Evolutionary conservation across 2,797 vertebrate genomes (phyloP).

Genomic region (Bovichtus variegatus): DNA sequence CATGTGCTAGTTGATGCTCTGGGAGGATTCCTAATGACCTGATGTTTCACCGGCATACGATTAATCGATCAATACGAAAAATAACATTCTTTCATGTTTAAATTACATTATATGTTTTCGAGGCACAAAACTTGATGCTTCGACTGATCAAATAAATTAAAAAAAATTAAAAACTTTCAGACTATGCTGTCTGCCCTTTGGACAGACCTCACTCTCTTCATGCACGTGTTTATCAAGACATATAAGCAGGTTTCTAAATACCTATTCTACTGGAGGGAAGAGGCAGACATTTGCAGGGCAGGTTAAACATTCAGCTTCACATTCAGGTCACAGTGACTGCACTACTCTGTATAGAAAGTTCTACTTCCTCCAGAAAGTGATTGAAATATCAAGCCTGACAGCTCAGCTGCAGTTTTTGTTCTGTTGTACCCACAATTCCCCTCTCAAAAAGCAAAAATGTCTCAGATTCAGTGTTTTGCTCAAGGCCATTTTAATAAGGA

Average conservation of each 20-base stretch:
- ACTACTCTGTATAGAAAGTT: neutral
- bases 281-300: neutral
- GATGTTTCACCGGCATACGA: too few relatives aligned
- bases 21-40: neutral
- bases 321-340: constrained; percentile 9
- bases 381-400: constrained; percentile 34
- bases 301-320: constrained; percentile 14
- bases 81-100: neutral
- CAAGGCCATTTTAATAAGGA: constrained; percentile 15
- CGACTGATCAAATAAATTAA: neutral
- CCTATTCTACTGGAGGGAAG: neutral
- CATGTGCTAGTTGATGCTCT: too few relatives aligned
- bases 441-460: constrained; percentile 1
- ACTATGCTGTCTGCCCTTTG: neutral
- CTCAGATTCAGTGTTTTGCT: constrained; percentile 5
- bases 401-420: neutral
- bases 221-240: neutral
- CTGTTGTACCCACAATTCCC: neutral
- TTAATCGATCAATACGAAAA: too few relatives aligned
- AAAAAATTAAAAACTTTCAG: neutral
- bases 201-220: neutral
- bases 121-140: neutral
- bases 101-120: too few relatives aligned
- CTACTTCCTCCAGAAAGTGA: constrained; percentile 12
- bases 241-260: neutral